Evolutionary conservation across 2,888 invertebrate genomes (phyloP).

Genomic region (Cataglyphis rosenhaueri): DNA sequence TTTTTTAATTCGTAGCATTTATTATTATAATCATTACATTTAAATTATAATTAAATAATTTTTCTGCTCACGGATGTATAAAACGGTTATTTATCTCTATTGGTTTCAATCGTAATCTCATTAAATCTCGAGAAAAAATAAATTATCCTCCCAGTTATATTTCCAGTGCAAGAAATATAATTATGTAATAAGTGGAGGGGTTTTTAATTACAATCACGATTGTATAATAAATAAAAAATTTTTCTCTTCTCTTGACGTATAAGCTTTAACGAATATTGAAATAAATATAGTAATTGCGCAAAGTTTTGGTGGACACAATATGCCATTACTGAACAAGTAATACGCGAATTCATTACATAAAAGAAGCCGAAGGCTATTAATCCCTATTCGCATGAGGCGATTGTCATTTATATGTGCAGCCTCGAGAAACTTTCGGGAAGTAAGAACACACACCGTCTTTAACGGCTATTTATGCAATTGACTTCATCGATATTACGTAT

Average conservation of each 20-base stretch:
- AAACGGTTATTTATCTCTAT: background rate
- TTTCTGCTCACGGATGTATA: background rate
- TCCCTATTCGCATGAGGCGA: slow-evolving; percentile 8
- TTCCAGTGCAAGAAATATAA: background rate
- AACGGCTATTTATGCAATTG: slow-evolving; percentile 45
- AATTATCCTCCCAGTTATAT: background rate
- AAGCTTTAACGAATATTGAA: background rate
- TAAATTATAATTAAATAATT: background rate
- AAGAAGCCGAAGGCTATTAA: slow-evolving; percentile 36
- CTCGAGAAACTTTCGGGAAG: slow-evolving; percentile 51
- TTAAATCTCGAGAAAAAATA: background rate
- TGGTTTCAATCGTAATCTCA: background rate
- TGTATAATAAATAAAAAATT: background rate
- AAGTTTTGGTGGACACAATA: background rate
- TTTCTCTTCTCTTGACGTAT: background rate
- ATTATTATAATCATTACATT: background rate
- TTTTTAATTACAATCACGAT: background rate
- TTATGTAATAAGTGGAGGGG: background rate
- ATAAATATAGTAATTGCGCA: background rate
- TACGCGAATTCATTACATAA: slow-evolving; percentile 39
- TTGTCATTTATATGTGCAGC: slow-evolving; percentile 32
- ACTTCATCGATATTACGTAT: slow-evolving; percentile 52
- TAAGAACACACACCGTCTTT: slow-evolving; percentile 10
- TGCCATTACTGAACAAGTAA: slow-evolving; percentile 1
- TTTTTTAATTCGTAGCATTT: too few relatives aligned